phyloP scores from a whole-genome alignment of 2,113 vertebrate genomes.

The Nasalis larvatus region DNA sequence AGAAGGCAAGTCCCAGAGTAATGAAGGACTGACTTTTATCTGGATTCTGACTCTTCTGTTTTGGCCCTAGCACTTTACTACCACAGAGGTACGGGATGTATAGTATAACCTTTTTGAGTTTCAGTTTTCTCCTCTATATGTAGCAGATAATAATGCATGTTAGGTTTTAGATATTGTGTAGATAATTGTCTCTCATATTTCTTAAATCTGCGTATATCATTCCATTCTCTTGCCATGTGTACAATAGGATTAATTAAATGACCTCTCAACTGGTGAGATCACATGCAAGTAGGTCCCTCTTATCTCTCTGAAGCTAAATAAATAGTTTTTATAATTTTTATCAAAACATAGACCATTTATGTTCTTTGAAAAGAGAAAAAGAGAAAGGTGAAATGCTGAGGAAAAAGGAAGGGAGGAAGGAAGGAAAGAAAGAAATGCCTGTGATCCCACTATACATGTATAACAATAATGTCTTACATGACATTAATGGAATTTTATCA shows the following conservation, averaged over 20 bases:
- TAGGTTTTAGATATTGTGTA: background rate
- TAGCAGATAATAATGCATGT: background rate
- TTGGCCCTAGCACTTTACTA: background rate
- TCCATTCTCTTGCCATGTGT: background rate
- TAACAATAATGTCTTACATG: background rate
- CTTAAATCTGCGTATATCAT: background rate
- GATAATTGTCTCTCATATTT: background rate
- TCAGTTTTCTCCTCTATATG: background rate
- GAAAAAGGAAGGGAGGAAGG: background rate
- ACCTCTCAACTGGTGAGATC: background rate
- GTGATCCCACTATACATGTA: background rate
- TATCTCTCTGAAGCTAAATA: background rate
- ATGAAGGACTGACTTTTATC: background rate
- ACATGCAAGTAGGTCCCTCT: background rate
- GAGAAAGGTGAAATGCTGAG: background rate
- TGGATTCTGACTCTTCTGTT: background rate
- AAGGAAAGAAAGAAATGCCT: background rate
- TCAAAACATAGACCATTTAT: background rate
- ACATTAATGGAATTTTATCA: background rate
- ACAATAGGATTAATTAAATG: background rate
- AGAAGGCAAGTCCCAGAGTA: background rate
- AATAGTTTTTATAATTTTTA: background rate
- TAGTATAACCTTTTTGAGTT: background rate
- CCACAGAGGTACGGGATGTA: background rate
- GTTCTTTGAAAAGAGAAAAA: constrained; percentile 85